phyloP scores from a whole-genome alignment of 2,888 invertebrate genomes.

The Apodemia duryi region DNA sequence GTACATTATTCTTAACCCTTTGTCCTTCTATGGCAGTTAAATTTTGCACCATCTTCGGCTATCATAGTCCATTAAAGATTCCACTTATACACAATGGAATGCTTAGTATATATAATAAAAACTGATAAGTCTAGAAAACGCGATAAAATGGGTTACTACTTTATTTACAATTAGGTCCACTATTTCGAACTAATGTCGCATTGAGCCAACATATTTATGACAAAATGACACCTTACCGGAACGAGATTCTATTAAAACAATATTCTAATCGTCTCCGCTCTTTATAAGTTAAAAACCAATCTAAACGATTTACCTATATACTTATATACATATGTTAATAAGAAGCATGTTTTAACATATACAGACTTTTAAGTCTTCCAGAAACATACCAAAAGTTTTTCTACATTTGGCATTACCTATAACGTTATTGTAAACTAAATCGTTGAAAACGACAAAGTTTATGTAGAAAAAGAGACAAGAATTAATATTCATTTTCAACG shows the following conservation, averaged over 20 bases:
- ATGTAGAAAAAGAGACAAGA: conserved; percentile 17
- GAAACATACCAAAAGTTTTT: conserved; percentile 3
- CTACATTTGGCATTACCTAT: conserved; percentile 3
- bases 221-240: conserved; percentile 24
- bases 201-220: conserved; percentile 40
- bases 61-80: conserved; percentile 44
- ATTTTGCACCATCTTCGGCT: conserved; percentile 48
- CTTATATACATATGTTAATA: conserved; percentile 14
- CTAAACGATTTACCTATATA: background rate
- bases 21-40: conserved; percentile 44
- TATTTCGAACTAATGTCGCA: conserved; percentile 39
- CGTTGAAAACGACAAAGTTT: conserved; percentile 7
- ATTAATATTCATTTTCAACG: conserved; percentile 21
- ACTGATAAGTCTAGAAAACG: conserved; percentile 21
- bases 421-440: conserved; percentile 6
- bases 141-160: conserved; percentile 30
- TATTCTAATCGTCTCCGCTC: background rate
- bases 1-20: conserved; percentile 18
- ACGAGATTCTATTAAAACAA: conserved; percentile 29
- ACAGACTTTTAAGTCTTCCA: conserved; percentile 1
- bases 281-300: conserved; percentile 3
- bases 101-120: conserved; percentile 47
- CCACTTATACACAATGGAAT: conserved; percentile 59
- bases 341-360: conserved; percentile 11
- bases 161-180: conserved; percentile 50